These are phyloP conservation scores for Epizoanthus rinbou DNA, from an alignment of 92 coral and sea anemone genomes.

Conservation along the genomic window DNA sequence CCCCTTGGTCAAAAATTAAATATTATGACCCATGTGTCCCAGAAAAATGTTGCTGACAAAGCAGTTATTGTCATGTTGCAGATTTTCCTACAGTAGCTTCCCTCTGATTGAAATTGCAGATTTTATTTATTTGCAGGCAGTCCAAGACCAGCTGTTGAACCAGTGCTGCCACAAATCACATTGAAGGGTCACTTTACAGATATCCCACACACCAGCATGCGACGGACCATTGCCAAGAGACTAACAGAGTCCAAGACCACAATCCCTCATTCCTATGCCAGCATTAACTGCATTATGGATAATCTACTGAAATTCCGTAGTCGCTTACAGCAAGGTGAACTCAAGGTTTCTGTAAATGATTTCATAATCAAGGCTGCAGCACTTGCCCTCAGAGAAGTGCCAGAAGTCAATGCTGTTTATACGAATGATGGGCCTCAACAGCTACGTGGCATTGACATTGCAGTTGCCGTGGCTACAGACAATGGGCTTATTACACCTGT, in stretches of 20 bases:
- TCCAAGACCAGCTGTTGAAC: slow-evolving; percentile 16
- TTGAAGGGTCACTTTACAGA: slow-evolving; percentile 55
- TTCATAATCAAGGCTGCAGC: slow-evolving; percentile 90
- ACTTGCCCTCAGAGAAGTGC: slow-evolving; percentile 67
- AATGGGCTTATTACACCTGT: slow-evolving; percentile 91
- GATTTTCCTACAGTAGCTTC: too few relatives aligned
- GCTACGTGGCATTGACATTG: slow-evolving; percentile 72
- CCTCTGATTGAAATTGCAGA: neutral
- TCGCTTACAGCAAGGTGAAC: slow-evolving; percentile 62
- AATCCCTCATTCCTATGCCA: slow-evolving; percentile 89
- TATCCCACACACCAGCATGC: slow-evolving; percentile 68
- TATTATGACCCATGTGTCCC: too few relatives aligned
- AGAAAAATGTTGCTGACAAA: too few relatives aligned
- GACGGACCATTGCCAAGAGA: slow-evolving; percentile 83
- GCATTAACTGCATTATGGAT: slow-evolving; percentile 78
- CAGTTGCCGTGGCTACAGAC: slow-evolving; percentile 90
- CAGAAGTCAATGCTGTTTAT: slow-evolving; percentile 83
- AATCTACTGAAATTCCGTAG: slow-evolving; percentile 56
- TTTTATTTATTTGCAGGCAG: slow-evolving; percentile 17
- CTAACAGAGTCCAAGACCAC: slow-evolving; percentile 84
- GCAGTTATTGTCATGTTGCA: too few relatives aligned
- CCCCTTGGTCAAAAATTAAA: too few relatives aligned
- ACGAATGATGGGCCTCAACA: slow-evolving; percentile 61
- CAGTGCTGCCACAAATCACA: slow-evolving; percentile 8
- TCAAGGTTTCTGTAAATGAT: slow-evolving; percentile 84